Percentiles rank a stretch among this genome's conserved stretches.
phyloP scores from a whole-genome alignment of 1,140 invertebrate genomes.

The Cataglyphis hispanica region DNA sequence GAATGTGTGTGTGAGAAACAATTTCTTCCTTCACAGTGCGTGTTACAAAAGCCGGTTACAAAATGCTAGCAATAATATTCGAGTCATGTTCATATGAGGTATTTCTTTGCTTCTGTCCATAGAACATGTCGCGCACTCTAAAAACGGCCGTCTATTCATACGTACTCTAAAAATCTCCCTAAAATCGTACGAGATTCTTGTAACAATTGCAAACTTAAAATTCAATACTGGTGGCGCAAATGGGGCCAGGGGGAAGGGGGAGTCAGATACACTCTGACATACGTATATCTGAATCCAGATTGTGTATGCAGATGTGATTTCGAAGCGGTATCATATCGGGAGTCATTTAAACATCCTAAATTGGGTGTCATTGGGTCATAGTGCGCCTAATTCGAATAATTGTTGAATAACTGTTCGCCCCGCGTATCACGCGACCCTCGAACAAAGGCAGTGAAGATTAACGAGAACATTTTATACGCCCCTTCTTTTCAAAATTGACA shows the following conservation, averaged over 20 bases:
- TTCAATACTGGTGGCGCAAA: not conserved
- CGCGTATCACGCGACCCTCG: slow-evolving; percentile 68
- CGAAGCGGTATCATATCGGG: not conserved
- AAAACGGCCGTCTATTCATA: not conserved
- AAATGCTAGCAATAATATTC: slow-evolving; percentile 43
- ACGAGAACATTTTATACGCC: slow-evolving; percentile 67
- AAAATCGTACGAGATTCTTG: not conserved
- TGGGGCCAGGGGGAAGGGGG: too few relatives aligned
- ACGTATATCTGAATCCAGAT: not conserved
- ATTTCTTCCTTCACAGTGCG: slow-evolving; percentile 7
- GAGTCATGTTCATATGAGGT: slow-evolving; percentile 26
- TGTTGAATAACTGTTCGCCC: slow-evolving; percentile 27
- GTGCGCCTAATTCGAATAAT: slow-evolving; percentile 20
- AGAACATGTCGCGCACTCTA: slow-evolving; percentile 23
- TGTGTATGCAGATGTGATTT: not conserved
- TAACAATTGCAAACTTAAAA: slow-evolving; percentile 25
- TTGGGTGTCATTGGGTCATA: not conserved
- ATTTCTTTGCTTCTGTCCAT: slow-evolving; percentile 5
- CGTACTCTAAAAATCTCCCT: not conserved
- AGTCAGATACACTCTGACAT: not conserved
- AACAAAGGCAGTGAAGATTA: slow-evolving; percentile 81
- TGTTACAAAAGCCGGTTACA: slow-evolving; percentile 48
- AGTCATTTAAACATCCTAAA: not conserved
- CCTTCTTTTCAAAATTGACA: not conserved
- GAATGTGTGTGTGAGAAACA: slow-evolving; percentile 15